Base-by-base conservation (phyloP, 2,888 invertebrate species). In the Falcaria lacertinaria region DNA sequence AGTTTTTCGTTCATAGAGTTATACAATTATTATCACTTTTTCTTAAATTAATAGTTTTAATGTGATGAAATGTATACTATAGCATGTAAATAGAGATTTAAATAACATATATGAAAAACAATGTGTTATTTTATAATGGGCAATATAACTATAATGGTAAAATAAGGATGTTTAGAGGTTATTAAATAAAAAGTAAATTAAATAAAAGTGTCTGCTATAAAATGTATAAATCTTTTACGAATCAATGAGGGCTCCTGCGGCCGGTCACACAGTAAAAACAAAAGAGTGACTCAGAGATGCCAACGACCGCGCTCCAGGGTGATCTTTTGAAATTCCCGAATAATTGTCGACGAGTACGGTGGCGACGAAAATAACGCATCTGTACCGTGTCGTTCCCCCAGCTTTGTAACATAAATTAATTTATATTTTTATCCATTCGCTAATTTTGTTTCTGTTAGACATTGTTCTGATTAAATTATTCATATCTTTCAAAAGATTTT, bases 281-380 rank as follows among this genome's bases (percentile, higher is more conserved):
- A 85, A 86, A 83, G 84, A 77, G 70, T 86, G 83, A 86, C 64
- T 87, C 86, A 86, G 71, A 56, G 74, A 66, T 64, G 86, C 72
- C 88, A 85, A 85, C 74, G 87, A 87, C 83, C 72, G 62, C 58
- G 61, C 67, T 77, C 76, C 79, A 73, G 85, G 87, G 87, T 87
- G 87, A 87, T 88, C 86, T 86, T 82, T 80, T 74, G 78, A 86
- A 82, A 87, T 86, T 86, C 85, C 86, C 85, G 74, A 86, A 86
- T 86, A 85, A 87, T 87, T 86, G 85, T 83, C 81, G 84, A 80
- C 79, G 74, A 70, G 76, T 78, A 84, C 81, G 81, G 78, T 82
- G 78, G 72, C 70, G 81, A 85, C 86, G 69, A 80, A 86, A 87
- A 88, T 87, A 87, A 80, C 80, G 64, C 62, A 55, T 55, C 71